Percentiles rank a stretch among this genome's conserved stretches.
phyloP scores from a whole-genome alignment of 2,888 invertebrate species.

The Eupithecia inturbata region DNA sequence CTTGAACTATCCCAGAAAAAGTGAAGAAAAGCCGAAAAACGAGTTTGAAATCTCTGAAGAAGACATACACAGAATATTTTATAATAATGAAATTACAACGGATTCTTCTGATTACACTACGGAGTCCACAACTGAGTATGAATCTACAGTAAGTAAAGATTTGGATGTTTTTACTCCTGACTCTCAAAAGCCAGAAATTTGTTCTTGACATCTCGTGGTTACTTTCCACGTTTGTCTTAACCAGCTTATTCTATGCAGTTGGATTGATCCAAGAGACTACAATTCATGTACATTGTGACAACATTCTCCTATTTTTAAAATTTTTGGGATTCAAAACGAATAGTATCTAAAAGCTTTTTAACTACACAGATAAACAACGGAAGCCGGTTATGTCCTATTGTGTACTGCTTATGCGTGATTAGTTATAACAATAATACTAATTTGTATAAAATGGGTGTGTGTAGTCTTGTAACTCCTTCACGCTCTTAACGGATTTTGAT shows the following conservation, averaged over 20 bases:
- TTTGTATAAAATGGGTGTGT: too few relatives aligned
- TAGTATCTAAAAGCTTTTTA: not conserved
- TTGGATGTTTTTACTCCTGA: not conserved
- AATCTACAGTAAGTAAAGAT: conserved; percentile 37
- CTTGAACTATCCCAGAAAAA: not conserved
- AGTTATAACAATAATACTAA: not conserved
- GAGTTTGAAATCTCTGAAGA: conserved; percentile 2
- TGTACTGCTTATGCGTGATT: not conserved
- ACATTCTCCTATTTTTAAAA: not conserved
- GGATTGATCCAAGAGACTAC: not conserved
- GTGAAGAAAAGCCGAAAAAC: conserved; percentile 3
- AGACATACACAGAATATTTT: conserved; percentile 6
- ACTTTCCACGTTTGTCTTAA: not conserved
- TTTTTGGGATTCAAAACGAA: not conserved
- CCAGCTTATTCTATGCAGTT: not conserved
- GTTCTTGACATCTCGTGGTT: not conserved
- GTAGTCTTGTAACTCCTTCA: too few relatives aligned
- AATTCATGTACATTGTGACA: not conserved
- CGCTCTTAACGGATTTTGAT: not conserved
- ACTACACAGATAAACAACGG: not conserved
- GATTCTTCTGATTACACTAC: conserved; percentile 27
- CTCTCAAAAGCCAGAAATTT: not conserved
- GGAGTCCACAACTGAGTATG: conserved; percentile 38
- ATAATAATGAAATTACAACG: conserved; percentile 16
- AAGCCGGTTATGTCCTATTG: not conserved